Percentiles rank a stretch among this genome's conserved stretches.
phyloP scores from a whole-genome alignment of 2,797 vertebrate species.

The Salarias fasciatus region DNA sequence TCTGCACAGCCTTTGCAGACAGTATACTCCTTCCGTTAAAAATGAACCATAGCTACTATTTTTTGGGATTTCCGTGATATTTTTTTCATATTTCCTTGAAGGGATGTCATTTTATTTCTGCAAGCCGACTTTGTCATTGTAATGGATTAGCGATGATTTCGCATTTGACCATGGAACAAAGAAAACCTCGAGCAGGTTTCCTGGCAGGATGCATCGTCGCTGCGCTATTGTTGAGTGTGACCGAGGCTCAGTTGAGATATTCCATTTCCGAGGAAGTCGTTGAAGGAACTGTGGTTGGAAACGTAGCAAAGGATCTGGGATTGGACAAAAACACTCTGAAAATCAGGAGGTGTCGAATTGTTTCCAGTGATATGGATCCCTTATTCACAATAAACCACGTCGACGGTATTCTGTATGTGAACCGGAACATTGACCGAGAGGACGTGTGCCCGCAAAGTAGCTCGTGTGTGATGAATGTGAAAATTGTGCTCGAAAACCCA shows the following conservation, averaged over 20 bases:
- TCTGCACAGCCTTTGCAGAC: too few relatives aligned
- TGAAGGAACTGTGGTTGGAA: slow-evolving; percentile 78
- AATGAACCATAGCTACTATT: too few relatives aligned
- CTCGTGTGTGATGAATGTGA: slow-evolving; percentile 76
- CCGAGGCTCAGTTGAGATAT: slow-evolving; percentile 73
- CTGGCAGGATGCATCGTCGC: slow-evolving; percentile 14
- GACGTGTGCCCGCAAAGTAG: slow-evolving; percentile 69
- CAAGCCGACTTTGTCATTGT: too few relatives aligned
- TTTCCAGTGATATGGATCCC: slow-evolving; percentile 58
- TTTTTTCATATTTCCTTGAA: too few relatives aligned
- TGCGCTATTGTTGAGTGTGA: slow-evolving; percentile 39
- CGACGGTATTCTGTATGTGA: slow-evolving; percentile 81
- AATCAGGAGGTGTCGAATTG: slow-evolving; percentile 75
- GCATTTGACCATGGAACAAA: slow-evolving; percentile 58
- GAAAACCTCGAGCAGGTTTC: neutral
- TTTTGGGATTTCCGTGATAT: too few relatives aligned
- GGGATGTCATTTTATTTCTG: too few relatives aligned
- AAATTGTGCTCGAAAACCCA: slow-evolving; percentile 81
- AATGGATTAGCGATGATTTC: neutral
- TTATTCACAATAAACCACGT: slow-evolving; percentile 80
- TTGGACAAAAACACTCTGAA: slow-evolving; percentile 65
- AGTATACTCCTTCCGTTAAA: too few relatives aligned
- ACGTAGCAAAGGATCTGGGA: slow-evolving; percentile 81
- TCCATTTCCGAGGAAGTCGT: slow-evolving; percentile 78
- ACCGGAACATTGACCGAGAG: slow-evolving; percentile 80